Evolutionary conservation across 37 sponge, comb jelly and placozoan species (phyloP).

Genomic region (Eunapius fragilis): DNA sequence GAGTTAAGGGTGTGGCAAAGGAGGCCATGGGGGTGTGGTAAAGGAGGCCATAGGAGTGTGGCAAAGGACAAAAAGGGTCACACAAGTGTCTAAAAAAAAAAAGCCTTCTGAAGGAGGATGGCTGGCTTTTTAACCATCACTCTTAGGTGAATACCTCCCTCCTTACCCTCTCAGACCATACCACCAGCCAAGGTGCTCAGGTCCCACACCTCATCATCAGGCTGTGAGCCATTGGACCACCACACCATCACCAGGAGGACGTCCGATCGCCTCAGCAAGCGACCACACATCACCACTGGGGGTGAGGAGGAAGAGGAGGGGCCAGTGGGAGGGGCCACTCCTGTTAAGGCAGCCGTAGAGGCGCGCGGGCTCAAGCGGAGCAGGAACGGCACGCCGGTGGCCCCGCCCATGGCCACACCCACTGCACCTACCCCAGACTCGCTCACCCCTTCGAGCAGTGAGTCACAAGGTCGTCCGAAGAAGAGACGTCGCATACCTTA

Average conservation of each 20-base stretch:
- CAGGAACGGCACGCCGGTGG: neutral
- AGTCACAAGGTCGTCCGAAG: neutral
- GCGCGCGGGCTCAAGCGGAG: neutral
- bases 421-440: neutral
- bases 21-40: too few species aligned
- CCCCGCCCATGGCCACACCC: neutral
- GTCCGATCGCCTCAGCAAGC: neutral
- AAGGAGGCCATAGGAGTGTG: too few species aligned
- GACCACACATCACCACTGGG: neutral
- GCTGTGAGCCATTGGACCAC: too few species aligned
- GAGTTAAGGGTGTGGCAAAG: too few species aligned
- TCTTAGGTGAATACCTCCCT: too few species aligned
- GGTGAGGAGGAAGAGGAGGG: neutral
- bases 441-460: neutral
- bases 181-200: too few species aligned
- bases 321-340: neutral
- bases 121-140: too few species aligned
- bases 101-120: too few species aligned
- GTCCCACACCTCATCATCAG: too few species aligned
- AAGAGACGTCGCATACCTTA: constrained; percentile 71
- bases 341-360: neutral
- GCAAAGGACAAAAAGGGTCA: too few species aligned
- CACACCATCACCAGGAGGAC: neutral
- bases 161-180: too few species aligned
- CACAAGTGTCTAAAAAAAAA: too few species aligned